Percentiles rank a stretch among this genome's conserved stretches.
Conservation (phyloP, 2,797 vertebrate genomes). For the Thamnophis elegans region DNA sequence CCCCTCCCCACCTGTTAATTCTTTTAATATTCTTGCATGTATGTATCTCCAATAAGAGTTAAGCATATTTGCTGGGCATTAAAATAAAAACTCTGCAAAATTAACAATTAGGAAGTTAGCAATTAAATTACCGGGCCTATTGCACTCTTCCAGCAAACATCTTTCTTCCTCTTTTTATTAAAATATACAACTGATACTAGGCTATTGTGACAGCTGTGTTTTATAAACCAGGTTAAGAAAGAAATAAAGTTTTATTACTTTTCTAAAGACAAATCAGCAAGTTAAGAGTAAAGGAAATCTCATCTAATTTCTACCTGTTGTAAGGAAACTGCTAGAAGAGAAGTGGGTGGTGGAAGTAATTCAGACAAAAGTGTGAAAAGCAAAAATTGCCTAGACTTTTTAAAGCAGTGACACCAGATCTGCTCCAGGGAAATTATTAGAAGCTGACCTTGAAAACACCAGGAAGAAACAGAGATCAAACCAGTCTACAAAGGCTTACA, state of each 20-base stretch:
- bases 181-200: constrained; percentile 75
- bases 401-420: neutral
- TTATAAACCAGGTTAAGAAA: constrained; percentile 73
- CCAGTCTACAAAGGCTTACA: neutral
- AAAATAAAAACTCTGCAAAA: constrained; percentile 52
- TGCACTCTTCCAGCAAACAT: constrained; percentile 64
- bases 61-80: constrained; percentile 43
- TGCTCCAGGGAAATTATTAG: neutral
- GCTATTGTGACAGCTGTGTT: constrained; percentile 76
- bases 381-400: neutral
- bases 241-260: constrained; percentile 82
- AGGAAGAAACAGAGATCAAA: constrained; percentile 21
- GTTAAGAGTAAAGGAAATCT: constrained; percentile 63
- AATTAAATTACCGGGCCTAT: constrained; percentile 67
- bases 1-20: constrained; percentile 13
- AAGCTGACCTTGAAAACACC: constrained; percentile 11
- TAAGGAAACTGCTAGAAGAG: neutral
- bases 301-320: constrained; percentile 53
- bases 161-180: constrained; percentile 75
- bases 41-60: constrained; percentile 40
- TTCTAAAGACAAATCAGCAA: constrained; percentile 69
- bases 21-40: constrained; percentile 1
- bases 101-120: constrained; percentile 55
- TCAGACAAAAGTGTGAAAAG: neutral
- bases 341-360: neutral